Evolutionary conservation across 2,113 vertebrate species (phyloP).

Genomic region (Leptodactylus fuscus): DNA sequence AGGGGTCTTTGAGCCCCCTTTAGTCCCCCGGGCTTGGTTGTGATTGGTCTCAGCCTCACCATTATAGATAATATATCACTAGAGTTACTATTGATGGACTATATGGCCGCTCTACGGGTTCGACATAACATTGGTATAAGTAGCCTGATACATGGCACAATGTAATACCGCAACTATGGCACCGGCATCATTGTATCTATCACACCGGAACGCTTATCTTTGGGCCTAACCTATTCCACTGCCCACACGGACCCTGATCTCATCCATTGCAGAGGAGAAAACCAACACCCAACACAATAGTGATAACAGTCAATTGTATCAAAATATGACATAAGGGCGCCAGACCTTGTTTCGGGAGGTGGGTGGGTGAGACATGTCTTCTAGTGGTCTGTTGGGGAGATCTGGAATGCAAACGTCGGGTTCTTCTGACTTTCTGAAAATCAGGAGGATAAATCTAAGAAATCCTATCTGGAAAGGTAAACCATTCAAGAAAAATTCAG

Average conservation of each 20-base stretch:
- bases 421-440: conserved; percentile 66
- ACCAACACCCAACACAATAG: no score
- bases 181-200: neutral
- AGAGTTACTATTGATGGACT: no score
- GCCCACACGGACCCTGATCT: neutral
- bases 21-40: no score
- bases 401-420: conserved; percentile 67
- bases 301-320: no score
- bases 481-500: neutral
- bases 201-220: neutral
- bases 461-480: neutral
- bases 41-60: no score
- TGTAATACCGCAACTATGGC: no score
- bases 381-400: conserved; percentile 72
- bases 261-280: neutral
- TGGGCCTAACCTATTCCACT: neutral
- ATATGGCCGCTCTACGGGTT: no score
- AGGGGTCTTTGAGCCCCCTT: no score
- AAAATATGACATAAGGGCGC: neutral
- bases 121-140: no score
- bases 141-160: neutral
- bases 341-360: conserved; percentile 80
- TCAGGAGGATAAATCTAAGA: neutral
- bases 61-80: no score
- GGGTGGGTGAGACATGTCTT: conserved; percentile 70